Evolutionary conservation across 37 sponge, comb jelly and placozoan species (phyloP), one percentile per base, ranked within the genome.

Genomic region (Trichoplax adhaerens): DNA sequence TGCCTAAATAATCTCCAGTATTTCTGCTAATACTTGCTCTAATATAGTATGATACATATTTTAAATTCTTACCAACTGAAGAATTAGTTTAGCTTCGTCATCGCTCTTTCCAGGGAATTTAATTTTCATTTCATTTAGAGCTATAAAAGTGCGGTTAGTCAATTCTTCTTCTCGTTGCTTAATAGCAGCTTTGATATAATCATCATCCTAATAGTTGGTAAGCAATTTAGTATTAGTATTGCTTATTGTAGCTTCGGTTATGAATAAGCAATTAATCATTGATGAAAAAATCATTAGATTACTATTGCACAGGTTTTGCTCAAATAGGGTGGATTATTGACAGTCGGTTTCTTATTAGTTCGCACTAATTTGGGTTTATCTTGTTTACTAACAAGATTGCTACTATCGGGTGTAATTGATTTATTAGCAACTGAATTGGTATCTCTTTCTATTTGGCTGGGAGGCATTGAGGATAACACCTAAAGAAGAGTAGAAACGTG

Each of bases 121-220:
- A 3, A 73, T 74, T 12, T 64, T 65, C 61, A 66, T 76, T 1
- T 77, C 74, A 47, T 77, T 83, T 52, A 88, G 76, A n/a, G 88
- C 76, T 4, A 88, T 59, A 84, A 88, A 84, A 46, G 72, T 73
- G 52, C 81, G 71, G 77, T 88, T 84, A 47, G 79, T 78, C 76
- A 72, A 77, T 62, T 88, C 88, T 66, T 83, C 88, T 72, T 88
- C 88, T 5, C 64, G 75, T 69, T 81, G 76, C 2, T 82, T 49
- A 1, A 76, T 77, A 2, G 78, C 85, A 81, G 81, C 81, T 7
- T 76, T 82, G 0, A 1, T 8, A 7, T 64, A 71, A 64, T 68
- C 48, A 48, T 71, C 64, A 49, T 79, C 76, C 80, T 54, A 53
- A 50, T 61, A 68, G 10, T 65, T 4, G 59, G n/a, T 12, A 59